Conservation (phyloP, 2,888 invertebrate genomes). For the Thera britannica region DNA sequence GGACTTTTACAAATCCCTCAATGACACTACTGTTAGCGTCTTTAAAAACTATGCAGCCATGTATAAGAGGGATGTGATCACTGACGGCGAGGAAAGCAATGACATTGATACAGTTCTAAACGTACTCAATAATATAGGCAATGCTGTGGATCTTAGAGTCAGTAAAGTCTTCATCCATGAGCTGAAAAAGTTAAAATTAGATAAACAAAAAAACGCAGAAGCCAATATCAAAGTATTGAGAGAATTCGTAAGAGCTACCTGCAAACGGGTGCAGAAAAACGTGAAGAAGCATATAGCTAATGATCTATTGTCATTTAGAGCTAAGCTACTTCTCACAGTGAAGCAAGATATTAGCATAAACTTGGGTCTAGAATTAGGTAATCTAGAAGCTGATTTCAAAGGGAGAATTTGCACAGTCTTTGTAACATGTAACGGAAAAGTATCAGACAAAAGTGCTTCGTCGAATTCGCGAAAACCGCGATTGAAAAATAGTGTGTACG, state of each 20-base stretch:
- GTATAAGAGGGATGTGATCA: constrained; percentile 60
- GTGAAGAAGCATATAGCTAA: constrained; percentile 40
- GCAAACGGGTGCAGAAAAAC: constrained; percentile 42
- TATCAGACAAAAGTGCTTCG: constrained; percentile 22
- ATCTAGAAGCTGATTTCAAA: constrained; percentile 48
- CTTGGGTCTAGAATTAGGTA: constrained; percentile 58
- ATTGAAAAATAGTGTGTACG: constrained; percentile 48
- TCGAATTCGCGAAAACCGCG: neutral
- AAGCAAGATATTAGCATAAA: constrained; percentile 59
- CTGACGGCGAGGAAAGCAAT: constrained; percentile 46
- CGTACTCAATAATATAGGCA: constrained; percentile 47
- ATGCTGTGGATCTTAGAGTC: constrained; percentile 44
- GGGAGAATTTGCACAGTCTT: constrained; percentile 59
- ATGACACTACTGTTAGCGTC: constrained; percentile 57
- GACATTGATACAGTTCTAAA: constrained; percentile 49
- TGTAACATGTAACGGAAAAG: constrained; percentile 56
- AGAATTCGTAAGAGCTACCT: constrained; percentile 47
- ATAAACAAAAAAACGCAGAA: constrained; percentile 47
- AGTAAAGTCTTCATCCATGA: constrained; percentile 49
- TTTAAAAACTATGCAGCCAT: constrained; percentile 66
- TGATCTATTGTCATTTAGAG: constrained; percentile 43
- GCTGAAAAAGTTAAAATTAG: constrained; percentile 49
- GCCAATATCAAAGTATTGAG: constrained; percentile 52
- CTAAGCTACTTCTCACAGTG: constrained; percentile 44
- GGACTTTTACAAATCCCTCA: constrained; percentile 55